Evolutionary conservation across 2,888 invertebrate genomes (phyloP).

Genomic region (Rhyacophila evoluta): DNA sequence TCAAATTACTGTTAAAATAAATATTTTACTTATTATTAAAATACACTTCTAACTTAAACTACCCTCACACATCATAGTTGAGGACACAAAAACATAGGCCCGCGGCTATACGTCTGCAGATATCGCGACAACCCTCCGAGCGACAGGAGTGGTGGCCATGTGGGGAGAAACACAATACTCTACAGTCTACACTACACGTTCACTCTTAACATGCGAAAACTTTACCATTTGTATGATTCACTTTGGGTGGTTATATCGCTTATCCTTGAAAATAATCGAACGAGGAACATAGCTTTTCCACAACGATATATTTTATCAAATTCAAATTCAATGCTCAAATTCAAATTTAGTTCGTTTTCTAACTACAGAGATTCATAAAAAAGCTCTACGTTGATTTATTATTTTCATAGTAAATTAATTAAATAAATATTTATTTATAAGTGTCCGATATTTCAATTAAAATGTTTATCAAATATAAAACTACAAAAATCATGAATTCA

Average conservation of each 20-base stretch:
- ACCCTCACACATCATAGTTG: not conserved
- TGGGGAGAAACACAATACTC: conserved; percentile 6
- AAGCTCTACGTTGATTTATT: too few relatives aligned
- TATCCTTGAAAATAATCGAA: not conserved
- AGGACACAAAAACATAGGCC: conserved; percentile 12
- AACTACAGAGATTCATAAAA: too few relatives aligned
- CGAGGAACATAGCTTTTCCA: not conserved
- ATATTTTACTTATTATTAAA: too few relatives aligned
- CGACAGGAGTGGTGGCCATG: not conserved
- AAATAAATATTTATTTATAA: too few relatives aligned
- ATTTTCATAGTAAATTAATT: too few relatives aligned
- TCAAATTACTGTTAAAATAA: too few relatives aligned
- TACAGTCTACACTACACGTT: not conserved
- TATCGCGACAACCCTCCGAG: not conserved
- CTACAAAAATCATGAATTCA: too few relatives aligned
- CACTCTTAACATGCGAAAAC: not conserved
- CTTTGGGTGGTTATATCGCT: conserved; percentile 15
- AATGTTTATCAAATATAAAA: too few relatives aligned
- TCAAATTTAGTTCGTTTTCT: too few relatives aligned
- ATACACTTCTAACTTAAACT: too few relatives aligned
- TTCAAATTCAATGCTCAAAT: too few relatives aligned
- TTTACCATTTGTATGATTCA: conserved; percentile 22
- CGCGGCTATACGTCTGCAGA: conserved; percentile 3
- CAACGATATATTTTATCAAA: not conserved
- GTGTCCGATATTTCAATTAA: too few relatives aligned